Evolutionary conservation across 2,888 invertebrate genomes (phyloP).

Genomic region (Nephrotoma guestfalica): DNA sequence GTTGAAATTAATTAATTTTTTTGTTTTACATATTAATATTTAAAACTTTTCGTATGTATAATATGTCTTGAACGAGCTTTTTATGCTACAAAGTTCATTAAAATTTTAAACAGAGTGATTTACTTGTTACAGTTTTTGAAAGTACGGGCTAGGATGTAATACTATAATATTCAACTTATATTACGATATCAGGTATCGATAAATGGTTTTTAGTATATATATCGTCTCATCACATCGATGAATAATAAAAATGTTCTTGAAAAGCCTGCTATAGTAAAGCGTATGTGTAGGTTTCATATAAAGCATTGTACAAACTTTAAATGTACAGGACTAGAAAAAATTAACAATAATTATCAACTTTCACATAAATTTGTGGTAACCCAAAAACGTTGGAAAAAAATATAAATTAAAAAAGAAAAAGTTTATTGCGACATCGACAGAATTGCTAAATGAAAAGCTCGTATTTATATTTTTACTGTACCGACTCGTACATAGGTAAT

Average conservation of each 20-base stretch:
- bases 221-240: too few relatives aligned
- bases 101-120: too few relatives aligned
- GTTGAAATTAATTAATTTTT: background rate
- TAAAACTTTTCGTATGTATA: background rate
- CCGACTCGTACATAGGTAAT: background rate
- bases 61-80: background rate
- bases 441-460: background rate
- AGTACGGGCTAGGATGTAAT: too few relatives aligned
- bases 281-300: too few relatives aligned
- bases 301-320: background rate
- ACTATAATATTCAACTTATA: too few relatives aligned
- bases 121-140: too few relatives aligned
- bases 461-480: background rate
- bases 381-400: background rate
- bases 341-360: background rate
- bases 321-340: background rate
- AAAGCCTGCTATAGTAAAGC: too few relatives aligned
- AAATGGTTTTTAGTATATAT: too few relatives aligned
- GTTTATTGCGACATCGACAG: background rate
- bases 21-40: background rate
- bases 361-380: background rate
- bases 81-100: background rate
- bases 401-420: background rate
- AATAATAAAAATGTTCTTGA: too few relatives aligned
- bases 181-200: too few relatives aligned